Evolutionary conservation across 64 coral and sea anemone species (phyloP), one percentile per base, ranked within the genome.

Genomic region (Orbicella faveolata): DNA sequence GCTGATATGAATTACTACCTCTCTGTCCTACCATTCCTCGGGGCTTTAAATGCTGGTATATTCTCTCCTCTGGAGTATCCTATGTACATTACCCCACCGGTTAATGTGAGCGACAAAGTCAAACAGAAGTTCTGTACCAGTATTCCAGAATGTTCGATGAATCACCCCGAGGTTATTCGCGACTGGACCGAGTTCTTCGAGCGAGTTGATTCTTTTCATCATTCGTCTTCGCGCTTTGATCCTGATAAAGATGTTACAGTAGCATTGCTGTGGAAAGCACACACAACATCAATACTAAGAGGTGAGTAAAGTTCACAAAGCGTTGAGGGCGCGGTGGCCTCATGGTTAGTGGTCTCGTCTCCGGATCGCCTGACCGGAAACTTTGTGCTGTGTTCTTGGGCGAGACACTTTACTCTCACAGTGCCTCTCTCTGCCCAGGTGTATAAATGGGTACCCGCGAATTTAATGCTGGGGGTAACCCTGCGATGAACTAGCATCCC

Each of bases 1-100:
- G 94, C 91, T 19, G 91, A 93, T 75, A 96, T 96, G 94, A 96
- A 96, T 93, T 96, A 93, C 36, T 96, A 87, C 65, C 80, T 96
- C 52, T 96, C 94, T 18, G 87, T 88, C 34, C 84, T 96, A 61
- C 94, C 94, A 21, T 93, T 96, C 36, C 83, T 96, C 11, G 91
- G 94, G 0, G 94, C 94, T 52, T 64, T 96, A 69, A 83, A 96
- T 25, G 89, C 91, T 54, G 94, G 94, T 8, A 53, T 93, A 8
- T 25, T 96, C 5, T 12, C 69, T 10, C 82, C 74, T 34, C 15
- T 75, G 3, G 72, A 80, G 52, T n/a, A 90, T 74, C 94, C 88
- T 18, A 35, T 96, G 3, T n/a, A 90, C 48, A 88, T 96, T 18
- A 11, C 79, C 2, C 81, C 87, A 57, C 94, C 94, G 66, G 18